Conservation (phyloP, 2,113 vertebrate genomes). For the Tetrao urogallus region DNA sequence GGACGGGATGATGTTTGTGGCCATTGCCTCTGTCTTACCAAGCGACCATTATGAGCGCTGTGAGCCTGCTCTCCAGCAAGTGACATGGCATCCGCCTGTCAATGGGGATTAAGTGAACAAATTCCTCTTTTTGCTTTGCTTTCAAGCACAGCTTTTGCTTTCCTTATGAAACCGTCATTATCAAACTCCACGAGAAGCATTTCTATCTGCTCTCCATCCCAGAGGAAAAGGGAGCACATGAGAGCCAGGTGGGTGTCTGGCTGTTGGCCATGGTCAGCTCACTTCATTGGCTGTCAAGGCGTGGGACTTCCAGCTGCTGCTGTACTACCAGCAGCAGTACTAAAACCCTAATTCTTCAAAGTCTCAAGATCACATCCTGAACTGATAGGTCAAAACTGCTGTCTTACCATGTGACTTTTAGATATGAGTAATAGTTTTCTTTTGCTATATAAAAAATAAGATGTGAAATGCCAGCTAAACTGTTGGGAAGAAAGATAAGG, state of each 20-base stretch:
- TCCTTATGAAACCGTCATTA: neutral
- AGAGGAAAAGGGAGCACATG: neutral
- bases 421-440: neutral
- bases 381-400: neutral
- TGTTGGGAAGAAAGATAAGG: neutral
- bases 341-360: neutral
- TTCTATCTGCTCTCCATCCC: neutral
- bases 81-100: neutral
- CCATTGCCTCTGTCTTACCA: neutral
- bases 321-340: neutral
- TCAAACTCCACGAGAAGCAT: neutral
- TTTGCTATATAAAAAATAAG: neutral
- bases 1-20: neutral
- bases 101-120: neutral
- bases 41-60: neutral
- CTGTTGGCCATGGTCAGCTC: neutral
- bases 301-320: neutral
- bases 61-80: neutral
- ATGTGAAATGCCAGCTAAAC: conserved; percentile 5
- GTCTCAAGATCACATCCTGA: neutral
- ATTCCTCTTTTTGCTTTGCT: neutral
- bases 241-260: neutral
- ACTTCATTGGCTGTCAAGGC: neutral
- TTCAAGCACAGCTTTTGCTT: neutral
- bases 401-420: neutral